Base-by-base conservation (phyloP, 2,888 invertebrate species). In the Syrphus vitripennis region DNA sequence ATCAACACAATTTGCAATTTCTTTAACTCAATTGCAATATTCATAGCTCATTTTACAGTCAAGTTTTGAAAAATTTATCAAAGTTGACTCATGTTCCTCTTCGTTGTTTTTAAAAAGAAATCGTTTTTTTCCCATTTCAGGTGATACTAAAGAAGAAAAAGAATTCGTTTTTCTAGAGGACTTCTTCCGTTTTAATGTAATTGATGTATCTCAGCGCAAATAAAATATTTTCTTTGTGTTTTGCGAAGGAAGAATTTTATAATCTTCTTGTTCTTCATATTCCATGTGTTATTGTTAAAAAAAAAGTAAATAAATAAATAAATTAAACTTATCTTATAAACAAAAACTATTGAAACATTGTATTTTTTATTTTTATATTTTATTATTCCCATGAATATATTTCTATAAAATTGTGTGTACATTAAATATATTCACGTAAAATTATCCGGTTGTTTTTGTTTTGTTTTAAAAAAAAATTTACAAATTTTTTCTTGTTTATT, bases 111-210 rank as follows among this genome's bases (percentile, higher is more conserved):
- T 14, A 6, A 16, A 31, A 10, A 14, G 16, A 45, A 45, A 14
- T 24, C 16, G 0, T 21, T n/a, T 42, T 37, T 65, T 34, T 37
- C 12, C 6, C 12, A 14, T 69, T 61, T 1, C 72, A 86, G 86
- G 86, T 86, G 24, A 82, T 86, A 34, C 65, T 86, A 0, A 86
- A 86, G 29, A 86, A 86, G 63, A 86, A 86, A 57, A 86, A 82
- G 70, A 82, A 82, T 21, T 86, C 82, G 3, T 86, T 86, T 55
- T 86, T 84, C 81, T 84, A 84, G 34, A 67, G 42, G 50, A 65
- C 59, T 4, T 48, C n/a, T 29, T 29, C 24, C 19, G 14, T 6
- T 7, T 14, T 19, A 16, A 4, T 24, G 14, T 1, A 19, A 45
- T 29, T 37, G 61, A n/a, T 24, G 26, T 29, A 69, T 48, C 31